Evolutionary conservation across 1,140 invertebrate species (phyloP), one percentile per base, ranked within the genome.

Genomic region (Orius insidiosus): DNA sequence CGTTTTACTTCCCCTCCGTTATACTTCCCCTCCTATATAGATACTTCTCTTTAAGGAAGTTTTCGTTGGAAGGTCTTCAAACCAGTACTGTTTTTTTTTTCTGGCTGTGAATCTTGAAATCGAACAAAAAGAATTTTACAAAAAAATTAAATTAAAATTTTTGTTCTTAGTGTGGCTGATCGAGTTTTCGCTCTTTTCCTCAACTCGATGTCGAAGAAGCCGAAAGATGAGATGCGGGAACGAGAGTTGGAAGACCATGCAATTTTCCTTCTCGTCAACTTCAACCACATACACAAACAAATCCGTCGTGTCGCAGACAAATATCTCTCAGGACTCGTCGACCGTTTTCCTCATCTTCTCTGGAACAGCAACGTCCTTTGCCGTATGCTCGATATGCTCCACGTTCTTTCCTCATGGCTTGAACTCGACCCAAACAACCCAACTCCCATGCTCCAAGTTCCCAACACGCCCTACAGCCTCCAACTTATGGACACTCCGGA

Each of bases 351-450:
- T 30, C 74, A 78, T 62, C 56, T 81, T 5, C 56, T 84, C 14
- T 84, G 79, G 77, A 83, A 74, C 67, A 73, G 73, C 44, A 70
- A 70, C 58, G 84, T 98, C 2, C 66, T 99, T 4, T 89, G 85
- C 73, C 92, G 92, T n/a, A 96, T 98, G 83, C 63, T 98, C 48
- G 89, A 98, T 62, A 92, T 98, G 50, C 68, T 98, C 2, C 88
- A 98, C 68, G 71, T 94, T 13, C 63, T 99, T 15, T 84, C 87
- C 3, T 79, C 81, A 54, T 92, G 89, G 8, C 65, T 98, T 7
- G 79, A 89, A 57, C 64, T 94, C 38, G 89, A 98, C 66, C 81
- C 92, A 0, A 92, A 97, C 60, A 81, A 95, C 63, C 85, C 88
- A 61, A 90, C 86, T 10, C 84, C 86, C 1, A 71, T 81, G 11